These are phyloP conservation scores for Melipona bicolor DNA, from an alignment of 2,888 invertebrate genomes.

Conservation along the genomic window DNA sequence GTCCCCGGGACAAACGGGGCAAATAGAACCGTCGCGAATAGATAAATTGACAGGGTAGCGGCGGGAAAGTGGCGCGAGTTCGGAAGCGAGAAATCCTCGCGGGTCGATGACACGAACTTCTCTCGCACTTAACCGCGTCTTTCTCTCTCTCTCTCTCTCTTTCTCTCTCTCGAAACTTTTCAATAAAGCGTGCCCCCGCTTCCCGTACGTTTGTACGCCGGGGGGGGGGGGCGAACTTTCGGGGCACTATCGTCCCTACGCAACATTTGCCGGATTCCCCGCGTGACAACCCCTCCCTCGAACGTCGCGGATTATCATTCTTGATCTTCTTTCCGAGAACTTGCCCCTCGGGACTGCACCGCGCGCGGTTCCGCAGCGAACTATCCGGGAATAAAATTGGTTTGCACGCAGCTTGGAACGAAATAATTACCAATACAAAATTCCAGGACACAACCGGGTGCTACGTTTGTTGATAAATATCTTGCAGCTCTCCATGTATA, in stretches of 20 bases:
- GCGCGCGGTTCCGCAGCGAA: neutral
- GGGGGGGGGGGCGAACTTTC: constrained; percentile 51
- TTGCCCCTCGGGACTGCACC: neutral
- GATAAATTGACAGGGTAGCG: constrained; percentile 47
- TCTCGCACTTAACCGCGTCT: constrained; percentile 62
- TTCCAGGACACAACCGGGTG: too few relatives aligned
- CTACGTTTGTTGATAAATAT: too few relatives aligned
- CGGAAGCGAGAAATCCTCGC: constrained; percentile 59
- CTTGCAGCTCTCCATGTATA: too few relatives aligned
- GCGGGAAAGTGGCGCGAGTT: constrained; percentile 27
- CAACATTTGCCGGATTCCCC: constrained; percentile 57
- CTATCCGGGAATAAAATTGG: constrained; percentile 29
- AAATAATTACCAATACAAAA: too few relatives aligned
- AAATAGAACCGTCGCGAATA: constrained; percentile 28
- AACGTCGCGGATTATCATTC: constrained; percentile 63
- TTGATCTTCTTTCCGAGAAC: constrained; percentile 43
- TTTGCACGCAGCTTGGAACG: neutral
- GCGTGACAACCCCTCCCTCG: constrained; percentile 34
- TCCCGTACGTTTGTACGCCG: constrained; percentile 64
- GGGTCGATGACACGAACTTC: constrained; percentile 53
- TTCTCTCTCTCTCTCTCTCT: neutral
- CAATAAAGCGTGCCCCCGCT: constrained; percentile 67
- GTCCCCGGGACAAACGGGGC: constrained; percentile 9
- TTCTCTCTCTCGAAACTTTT: constrained; percentile 60
- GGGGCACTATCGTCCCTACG: constrained; percentile 54